Conservation (phyloP, 1,140 invertebrate species). For the Brevipalpus yothersi region DNA sequence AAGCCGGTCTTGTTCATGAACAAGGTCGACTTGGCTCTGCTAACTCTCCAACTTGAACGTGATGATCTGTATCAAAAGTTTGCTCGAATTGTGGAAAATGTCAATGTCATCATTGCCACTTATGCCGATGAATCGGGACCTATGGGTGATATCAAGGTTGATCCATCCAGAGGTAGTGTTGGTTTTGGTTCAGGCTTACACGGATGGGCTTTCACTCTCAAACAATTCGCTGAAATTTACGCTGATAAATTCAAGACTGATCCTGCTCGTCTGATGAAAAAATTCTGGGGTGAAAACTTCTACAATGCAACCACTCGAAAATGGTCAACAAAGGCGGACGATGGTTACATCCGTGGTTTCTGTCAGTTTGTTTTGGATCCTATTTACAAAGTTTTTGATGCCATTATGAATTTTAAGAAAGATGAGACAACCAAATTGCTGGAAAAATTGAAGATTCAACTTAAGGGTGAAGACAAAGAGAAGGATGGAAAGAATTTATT, state of each 20-base stretch:
- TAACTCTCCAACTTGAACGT: slow-evolving; percentile 33
- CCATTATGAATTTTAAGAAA: slow-evolving; percentile 95
- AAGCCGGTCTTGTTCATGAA: slow-evolving; percentile 40
- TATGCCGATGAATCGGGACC: slow-evolving; percentile 89
- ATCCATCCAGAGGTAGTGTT: slow-evolving; percentile 53
- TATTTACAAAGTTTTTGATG: slow-evolving; percentile 94
- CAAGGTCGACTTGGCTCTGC: slow-evolving; percentile 32
- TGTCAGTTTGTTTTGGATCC: slow-evolving; percentile 95
- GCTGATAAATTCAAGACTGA: slow-evolving; percentile 95
- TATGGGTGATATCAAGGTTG: slow-evolving; percentile 77
- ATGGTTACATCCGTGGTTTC: slow-evolving; percentile 82
- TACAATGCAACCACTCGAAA: slow-evolving; percentile 94
- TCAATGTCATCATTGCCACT: slow-evolving; percentile 99
- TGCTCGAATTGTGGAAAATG: slow-evolving; percentile 97
- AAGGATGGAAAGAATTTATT: slow-evolving; percentile 75
- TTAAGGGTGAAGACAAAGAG: slow-evolving; percentile 84
- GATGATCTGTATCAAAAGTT: slow-evolving; percentile 98
- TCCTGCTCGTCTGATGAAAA: slow-evolving; percentile 86
- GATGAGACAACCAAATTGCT: slow-evolving; percentile 66
- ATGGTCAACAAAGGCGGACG: slow-evolving; percentile 67
- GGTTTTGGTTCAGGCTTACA: slow-evolving; percentile 97
- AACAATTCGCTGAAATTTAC: slow-evolving; percentile 98
- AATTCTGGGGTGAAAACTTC: slow-evolving; percentile 84
- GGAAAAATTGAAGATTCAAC: slow-evolving; percentile 66
- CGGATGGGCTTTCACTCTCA: slow-evolving; percentile 98